Conservation (phyloP, 2,888 invertebrate genomes). For the Rhyacophila evoluta region DNA sequence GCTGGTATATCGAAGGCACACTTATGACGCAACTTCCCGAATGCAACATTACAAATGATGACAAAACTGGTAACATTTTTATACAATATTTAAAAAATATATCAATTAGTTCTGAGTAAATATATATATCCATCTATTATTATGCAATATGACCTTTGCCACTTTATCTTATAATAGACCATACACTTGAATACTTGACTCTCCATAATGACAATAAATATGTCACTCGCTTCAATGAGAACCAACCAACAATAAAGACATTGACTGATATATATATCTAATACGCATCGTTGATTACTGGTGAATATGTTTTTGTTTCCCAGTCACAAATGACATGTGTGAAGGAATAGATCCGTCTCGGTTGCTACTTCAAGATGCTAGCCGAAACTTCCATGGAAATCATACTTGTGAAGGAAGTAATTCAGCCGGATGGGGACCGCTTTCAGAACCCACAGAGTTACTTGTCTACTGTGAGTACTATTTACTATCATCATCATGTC, state of each 20-base stretch:
- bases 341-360: slow-evolving; percentile 90
- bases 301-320: not conserved
- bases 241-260: too few species aligned
- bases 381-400: slow-evolving; percentile 90
- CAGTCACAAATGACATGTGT: slow-evolving; percentile 68
- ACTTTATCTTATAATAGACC: too few species aligned
- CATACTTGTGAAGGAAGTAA: slow-evolving; percentile 94
- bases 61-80: not conserved
- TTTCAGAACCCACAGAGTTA: slow-evolving; percentile 82
- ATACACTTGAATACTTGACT: too few species aligned
- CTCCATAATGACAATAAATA: too few species aligned
- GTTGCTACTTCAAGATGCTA: slow-evolving; percentile 86
- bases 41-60: slow-evolving; percentile 69
- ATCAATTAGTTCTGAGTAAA: too few species aligned
- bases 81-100: too few species aligned
- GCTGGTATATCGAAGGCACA: slow-evolving; percentile 89
- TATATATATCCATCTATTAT: too few species aligned
- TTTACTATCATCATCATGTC: too few species aligned
- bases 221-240: too few species aligned
- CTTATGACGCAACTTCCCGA: slow-evolving; percentile 88
- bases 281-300: too few species aligned
- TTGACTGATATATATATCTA: too few species aligned
- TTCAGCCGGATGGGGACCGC: slow-evolving; percentile 88
- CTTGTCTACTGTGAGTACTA: slow-evolving; percentile 81
- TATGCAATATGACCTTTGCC: too few species aligned